phyloP scores from a whole-genome alignment of 1,140 invertebrate genomes.

The Proales similis region DNA sequence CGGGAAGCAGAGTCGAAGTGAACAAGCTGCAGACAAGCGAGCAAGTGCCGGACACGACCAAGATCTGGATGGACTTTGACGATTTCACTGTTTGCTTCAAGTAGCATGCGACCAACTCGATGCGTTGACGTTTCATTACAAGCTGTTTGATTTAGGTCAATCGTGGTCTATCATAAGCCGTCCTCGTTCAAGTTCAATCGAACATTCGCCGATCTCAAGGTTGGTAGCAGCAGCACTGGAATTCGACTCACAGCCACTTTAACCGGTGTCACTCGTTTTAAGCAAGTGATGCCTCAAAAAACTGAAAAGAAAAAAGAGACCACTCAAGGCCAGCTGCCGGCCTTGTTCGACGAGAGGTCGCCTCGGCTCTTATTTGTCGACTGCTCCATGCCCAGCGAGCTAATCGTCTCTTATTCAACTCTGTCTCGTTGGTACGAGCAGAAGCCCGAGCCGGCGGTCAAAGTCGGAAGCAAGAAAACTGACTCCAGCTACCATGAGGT shows the following conservation, averaged over 20 bases:
- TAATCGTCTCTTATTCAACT: slow-evolving; percentile 47
- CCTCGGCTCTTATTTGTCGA: slow-evolving; percentile 47
- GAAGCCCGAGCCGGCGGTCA: slow-evolving; percentile 37
- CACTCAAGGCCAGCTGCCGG: slow-evolving; percentile 28
- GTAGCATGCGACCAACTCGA: slow-evolving; percentile 58
- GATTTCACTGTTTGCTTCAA: slow-evolving; percentile 50
- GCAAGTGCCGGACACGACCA: slow-evolving; percentile 41
- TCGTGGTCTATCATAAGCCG: slow-evolving; percentile 49
- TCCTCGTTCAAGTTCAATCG: slow-evolving; percentile 46
- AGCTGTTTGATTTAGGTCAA: not conserved
- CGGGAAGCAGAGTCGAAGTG: not conserved
- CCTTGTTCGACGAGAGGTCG: slow-evolving; percentile 44
- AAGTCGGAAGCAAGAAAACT: slow-evolving; percentile 43
- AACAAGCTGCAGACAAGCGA: not conserved
- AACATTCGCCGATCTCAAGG: slow-evolving; percentile 47
- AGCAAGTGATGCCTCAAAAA: slow-evolving; percentile 19
- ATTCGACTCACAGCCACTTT: too few species aligned
- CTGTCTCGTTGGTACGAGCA: slow-evolving; percentile 48
- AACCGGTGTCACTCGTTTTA: not conserved
- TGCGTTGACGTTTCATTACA: not conserved
- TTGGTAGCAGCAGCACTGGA: too few species aligned
- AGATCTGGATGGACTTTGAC: slow-evolving; percentile 52
- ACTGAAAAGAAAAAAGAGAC: slow-evolving; percentile 37
- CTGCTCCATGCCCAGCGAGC: slow-evolving; percentile 45
- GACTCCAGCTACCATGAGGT: slow-evolving; percentile 41